phyloP scores from a whole-genome alignment of 2,797 vertebrate species.

The Alca torda region DNA sequence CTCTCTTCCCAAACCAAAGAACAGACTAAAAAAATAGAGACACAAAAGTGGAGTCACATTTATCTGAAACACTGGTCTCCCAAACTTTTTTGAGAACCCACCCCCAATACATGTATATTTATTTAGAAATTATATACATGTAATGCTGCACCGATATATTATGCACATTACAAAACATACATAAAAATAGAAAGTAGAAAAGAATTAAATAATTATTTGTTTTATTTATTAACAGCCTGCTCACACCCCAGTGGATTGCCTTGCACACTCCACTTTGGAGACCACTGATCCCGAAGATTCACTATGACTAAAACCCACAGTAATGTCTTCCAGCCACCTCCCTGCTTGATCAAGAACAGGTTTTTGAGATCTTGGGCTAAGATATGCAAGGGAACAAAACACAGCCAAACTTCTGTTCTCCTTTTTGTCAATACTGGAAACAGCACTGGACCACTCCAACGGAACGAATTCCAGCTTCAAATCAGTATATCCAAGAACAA shows the following conservation, averaged over 20 bases:
- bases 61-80: not conserved
- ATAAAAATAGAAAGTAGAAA: not conserved
- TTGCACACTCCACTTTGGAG: not conserved
- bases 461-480: not conserved
- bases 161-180: not conserved
- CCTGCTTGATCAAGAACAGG: not conserved
- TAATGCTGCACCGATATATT: not conserved
- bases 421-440: not conserved
- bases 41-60: not conserved
- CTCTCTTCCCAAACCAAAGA: not conserved
- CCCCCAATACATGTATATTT: fast-evolving
- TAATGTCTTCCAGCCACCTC: not conserved
- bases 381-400: not conserved
- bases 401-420: not conserved
- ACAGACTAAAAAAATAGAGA: not conserved
- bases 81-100: not conserved
- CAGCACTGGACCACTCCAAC: not conserved
- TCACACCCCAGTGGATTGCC: not conserved
- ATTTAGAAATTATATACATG: not conserved
- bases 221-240: not conserved
- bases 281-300: not conserved
- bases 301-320: not conserved
- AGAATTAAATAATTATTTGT: not conserved
- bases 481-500: not conserved
- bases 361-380: not conserved